These are phyloP conservation scores for Bos indicus DNA, from an alignment of 2,113 vertebrate species.

Conservation along the genomic window DNA sequence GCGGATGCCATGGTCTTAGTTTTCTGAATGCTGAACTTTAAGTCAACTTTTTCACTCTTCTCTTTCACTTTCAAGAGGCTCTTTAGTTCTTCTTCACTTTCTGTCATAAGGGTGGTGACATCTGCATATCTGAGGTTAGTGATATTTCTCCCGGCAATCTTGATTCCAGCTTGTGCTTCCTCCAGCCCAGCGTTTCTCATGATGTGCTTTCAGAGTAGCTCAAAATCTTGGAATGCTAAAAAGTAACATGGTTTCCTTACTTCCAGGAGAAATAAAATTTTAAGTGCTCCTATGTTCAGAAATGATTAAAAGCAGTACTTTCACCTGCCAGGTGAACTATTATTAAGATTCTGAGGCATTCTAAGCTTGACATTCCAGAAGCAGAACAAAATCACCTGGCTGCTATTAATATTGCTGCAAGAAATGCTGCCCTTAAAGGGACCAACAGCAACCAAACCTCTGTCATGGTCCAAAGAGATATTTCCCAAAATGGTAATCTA, in stretches of 20 bases:
- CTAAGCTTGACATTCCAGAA: neutral
- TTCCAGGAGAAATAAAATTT: neutral
- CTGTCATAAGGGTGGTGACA: no score
- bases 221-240: neutral
- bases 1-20: no score
- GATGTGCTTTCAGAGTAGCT: neutral
- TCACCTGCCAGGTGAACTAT: neutral
- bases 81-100: no score
- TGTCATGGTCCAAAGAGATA: neutral
- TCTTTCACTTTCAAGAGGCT: no score
- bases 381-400: neutral
- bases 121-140: no score
- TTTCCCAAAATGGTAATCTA: neutral
- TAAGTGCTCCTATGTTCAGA: neutral
- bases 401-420: neutral
- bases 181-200: no score
- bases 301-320: neutral
- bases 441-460: neutral
- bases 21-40: no score
- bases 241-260: neutral
- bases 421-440: neutral
- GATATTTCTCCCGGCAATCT: no score
- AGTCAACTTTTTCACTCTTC: no score
- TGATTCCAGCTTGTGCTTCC: no score
- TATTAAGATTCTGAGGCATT: neutral